These are phyloP conservation scores for Corythornis leucogaster DNA, from an alignment of 2,797 vertebrate species.

Conservation along the genomic window DNA sequence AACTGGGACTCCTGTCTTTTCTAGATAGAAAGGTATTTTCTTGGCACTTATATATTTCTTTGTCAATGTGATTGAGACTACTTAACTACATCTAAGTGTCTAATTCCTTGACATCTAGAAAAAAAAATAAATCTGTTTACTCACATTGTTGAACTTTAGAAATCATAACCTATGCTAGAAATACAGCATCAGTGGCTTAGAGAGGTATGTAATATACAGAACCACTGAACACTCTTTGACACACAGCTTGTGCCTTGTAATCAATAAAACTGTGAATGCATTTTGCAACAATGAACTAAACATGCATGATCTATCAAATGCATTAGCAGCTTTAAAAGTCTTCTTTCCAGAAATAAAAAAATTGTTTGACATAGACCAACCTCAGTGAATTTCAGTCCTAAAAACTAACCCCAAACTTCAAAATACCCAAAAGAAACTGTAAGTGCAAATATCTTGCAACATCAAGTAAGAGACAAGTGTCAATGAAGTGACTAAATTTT, in stretches of 20 bases:
- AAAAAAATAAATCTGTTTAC: neutral
- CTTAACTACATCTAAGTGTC: neutral
- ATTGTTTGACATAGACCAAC: neutral
- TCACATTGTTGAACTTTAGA: neutral
- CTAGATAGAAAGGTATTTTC: neutral
- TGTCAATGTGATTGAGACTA: neutral
- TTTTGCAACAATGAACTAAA: neutral
- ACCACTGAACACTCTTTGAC: neutral
- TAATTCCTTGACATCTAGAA: neutral
- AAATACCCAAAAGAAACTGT: neutral
- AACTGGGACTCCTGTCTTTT: rapidly evolving
- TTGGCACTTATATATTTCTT: no score
- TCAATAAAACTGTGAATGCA: neutral
- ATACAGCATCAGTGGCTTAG: neutral
- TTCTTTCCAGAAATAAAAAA: neutral
- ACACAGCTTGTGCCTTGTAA: neutral
- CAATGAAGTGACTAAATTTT: constrained; percentile 35
- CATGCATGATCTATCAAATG: neutral
- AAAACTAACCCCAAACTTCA: neutral
- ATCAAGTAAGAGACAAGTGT: constrained; percentile 19
- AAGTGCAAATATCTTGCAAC: neutral
- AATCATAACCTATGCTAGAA: neutral
- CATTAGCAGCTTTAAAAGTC: neutral
- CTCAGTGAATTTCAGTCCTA: neutral
- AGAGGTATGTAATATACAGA: neutral